Conservation (phyloP, 2,888 invertebrate genomes). For the Physocephala rufipes region DNA sequence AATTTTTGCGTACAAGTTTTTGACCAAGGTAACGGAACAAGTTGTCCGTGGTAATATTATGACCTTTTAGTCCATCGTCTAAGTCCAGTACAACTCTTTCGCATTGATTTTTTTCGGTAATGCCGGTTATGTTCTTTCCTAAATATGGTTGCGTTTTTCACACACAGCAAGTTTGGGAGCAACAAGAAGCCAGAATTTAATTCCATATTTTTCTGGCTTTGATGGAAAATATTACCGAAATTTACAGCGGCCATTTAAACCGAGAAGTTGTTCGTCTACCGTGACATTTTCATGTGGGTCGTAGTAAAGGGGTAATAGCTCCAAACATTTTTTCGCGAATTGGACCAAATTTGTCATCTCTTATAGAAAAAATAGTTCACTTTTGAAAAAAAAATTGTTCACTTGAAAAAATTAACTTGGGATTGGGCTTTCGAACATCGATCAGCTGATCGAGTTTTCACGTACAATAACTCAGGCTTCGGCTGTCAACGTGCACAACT, state of each 20-base stretch:
- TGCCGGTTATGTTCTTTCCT: neutral
- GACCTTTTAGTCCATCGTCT: neutral
- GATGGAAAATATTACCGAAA: neutral
- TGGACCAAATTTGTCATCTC: constrained; percentile 18
- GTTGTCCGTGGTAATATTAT: constrained; percentile 19
- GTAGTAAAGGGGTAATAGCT: neutral
- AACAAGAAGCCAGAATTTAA: neutral
- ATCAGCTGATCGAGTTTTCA: no score
- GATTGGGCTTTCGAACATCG: no score
- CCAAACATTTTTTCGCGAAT: neutral
- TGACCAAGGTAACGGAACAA: constrained; percentile 31
- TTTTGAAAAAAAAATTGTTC: no score
- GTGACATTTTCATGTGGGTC: neutral
- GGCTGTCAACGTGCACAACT: no score
- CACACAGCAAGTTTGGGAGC: no score
- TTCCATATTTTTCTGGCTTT: neutral
- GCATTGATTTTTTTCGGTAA: constrained; percentile 5
- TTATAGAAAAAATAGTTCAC: no score
- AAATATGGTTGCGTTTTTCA: neutral
- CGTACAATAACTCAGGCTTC: no score
- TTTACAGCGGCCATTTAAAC: neutral
- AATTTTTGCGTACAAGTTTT: constrained; percentile 28
- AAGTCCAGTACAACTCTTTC: constrained; percentile 13
- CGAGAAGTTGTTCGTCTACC: neutral
- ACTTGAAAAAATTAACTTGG: no score